Conservation (phyloP, 2,888 invertebrate genomes). For the Drosophila meridionalis region DNA sequence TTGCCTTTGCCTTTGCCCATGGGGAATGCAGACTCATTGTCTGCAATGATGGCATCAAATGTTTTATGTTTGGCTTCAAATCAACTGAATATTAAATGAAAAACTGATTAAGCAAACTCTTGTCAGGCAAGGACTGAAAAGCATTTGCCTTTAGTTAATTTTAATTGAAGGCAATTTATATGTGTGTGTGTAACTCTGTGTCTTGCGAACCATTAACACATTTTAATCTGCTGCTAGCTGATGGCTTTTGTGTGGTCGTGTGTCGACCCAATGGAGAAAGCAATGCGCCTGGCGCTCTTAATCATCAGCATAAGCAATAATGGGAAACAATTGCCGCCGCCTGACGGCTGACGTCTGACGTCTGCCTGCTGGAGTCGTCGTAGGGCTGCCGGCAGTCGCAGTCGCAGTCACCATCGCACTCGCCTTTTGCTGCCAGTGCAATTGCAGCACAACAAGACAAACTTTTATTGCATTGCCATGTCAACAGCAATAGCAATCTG, state of each 20-base stretch:
- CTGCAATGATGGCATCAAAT: constrained; percentile 4
- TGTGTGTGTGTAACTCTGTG: constrained; percentile 9
- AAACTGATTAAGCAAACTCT: constrained; percentile 26
- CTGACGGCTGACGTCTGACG: constrained; percentile 24
- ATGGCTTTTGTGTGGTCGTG: constrained; percentile 74
- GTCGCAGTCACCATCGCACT: not conserved
- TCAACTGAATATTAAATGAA: constrained; percentile 58
- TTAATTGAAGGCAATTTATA: constrained; percentile 74
- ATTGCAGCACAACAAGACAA: constrained; percentile 56
- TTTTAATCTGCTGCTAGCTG: constrained; percentile 76
- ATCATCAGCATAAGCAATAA: constrained; percentile 79
- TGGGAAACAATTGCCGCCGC: constrained; percentile 76
- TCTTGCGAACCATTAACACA: constrained; percentile 76
- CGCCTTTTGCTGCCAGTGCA: constrained; percentile 71
- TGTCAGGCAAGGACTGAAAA: constrained; percentile 17
- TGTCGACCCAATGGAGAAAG: constrained; percentile 22
- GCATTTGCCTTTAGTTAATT: constrained; percentile 60
- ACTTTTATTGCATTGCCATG: constrained; percentile 82
- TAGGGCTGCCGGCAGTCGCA: constrained; percentile 16
- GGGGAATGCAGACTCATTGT: constrained; percentile 9
- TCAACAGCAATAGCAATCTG: constrained; percentile 80
- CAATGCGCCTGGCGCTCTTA: constrained; percentile 64
- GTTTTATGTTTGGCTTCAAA: constrained; percentile 8
- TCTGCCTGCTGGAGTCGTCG: constrained; percentile 9
- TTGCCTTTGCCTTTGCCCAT: not conserved